A percentile compares a stretch with the other conserved stretches of the same genome.
These are phyloP conservation scores for Pelmatolapia mariae DNA, from an alignment of 2,113 vertebrate genomes.

Conservation along the genomic window DNA sequence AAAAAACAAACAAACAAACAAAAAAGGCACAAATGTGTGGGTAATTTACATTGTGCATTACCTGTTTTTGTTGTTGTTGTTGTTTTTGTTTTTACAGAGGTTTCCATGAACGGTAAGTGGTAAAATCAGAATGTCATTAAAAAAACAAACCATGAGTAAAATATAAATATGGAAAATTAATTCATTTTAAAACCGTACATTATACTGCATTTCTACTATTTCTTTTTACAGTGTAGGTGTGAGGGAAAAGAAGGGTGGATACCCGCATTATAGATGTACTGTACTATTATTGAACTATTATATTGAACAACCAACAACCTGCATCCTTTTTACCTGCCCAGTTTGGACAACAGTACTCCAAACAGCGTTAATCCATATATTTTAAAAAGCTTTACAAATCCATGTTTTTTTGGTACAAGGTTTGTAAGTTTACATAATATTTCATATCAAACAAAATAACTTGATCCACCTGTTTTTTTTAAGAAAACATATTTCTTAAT, in stretches of 20 bases:
- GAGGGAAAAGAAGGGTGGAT: conserved; percentile 7
- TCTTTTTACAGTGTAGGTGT: background rate
- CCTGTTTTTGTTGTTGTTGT: background rate
- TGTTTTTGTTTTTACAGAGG: background rate
- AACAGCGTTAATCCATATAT: background rate
- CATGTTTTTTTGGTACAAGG: background rate
- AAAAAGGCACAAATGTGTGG: background rate
- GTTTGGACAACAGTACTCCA: background rate
- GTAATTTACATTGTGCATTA: background rate
- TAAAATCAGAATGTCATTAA: background rate
- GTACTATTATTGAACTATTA: conserved; percentile 10
- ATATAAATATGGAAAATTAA: background rate
- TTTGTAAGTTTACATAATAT: conserved; percentile 15
- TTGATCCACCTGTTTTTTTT: background rate
- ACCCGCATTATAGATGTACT: background rate
- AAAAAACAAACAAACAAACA: background rate
- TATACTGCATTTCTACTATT: background rate
- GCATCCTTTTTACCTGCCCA: background rate
- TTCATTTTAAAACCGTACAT: background rate
- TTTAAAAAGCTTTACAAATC: background rate
- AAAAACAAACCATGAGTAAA: background rate
- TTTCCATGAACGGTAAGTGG: background rate
- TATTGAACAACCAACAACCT: conserved; percentile 7
- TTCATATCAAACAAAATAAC: background rate
- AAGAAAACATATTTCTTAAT: background rate